Evolutionary conservation across 2,888 invertebrate genomes (phyloP).

Genomic region (Volucella inflata): DNA sequence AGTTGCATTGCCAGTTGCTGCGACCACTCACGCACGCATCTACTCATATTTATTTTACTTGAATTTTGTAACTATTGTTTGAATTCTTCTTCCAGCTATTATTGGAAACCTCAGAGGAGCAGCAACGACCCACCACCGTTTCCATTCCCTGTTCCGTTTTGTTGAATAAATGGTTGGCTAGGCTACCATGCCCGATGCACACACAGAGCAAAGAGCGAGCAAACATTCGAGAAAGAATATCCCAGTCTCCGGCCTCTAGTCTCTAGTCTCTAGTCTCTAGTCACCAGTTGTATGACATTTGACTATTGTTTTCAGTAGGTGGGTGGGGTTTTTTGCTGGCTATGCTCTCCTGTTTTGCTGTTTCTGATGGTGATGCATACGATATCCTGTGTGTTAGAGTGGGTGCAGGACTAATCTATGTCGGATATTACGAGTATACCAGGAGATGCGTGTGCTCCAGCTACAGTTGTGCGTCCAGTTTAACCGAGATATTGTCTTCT

Average conservation of each 20-base stretch:
- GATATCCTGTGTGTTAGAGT: constrained; percentile 64
- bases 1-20: constrained; percentile 64
- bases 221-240: constrained; percentile 75
- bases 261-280: constrained; percentile 35
- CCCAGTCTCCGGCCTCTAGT: constrained; percentile 44
- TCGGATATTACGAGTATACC: constrained; percentile 68
- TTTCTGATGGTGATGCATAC: constrained; percentile 55
- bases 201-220: constrained; percentile 59
- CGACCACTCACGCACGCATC: constrained; percentile 73
- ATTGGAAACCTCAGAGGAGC: constrained; percentile 75
- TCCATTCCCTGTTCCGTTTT: constrained; percentile 55
- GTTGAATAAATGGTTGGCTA: constrained; percentile 64
- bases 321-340: constrained; percentile 55
- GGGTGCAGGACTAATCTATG: constrained; percentile 75
- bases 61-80: constrained; percentile 76
- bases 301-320: constrained; percentile 70
- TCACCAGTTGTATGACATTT: constrained; percentile 71
- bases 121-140: constrained; percentile 59
- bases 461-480: constrained; percentile 61
- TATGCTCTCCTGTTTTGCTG: constrained; percentile 19
- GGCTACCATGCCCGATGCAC: constrained; percentile 27
- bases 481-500: constrained; percentile 73
- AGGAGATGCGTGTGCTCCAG: constrained; percentile 66
- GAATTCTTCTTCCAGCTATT: constrained; percentile 75
- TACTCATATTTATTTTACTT: constrained; percentile 76